Base-by-base conservation (phyloP, 2,113 vertebrate genomes). In the Catharus fuscescens region DNA sequence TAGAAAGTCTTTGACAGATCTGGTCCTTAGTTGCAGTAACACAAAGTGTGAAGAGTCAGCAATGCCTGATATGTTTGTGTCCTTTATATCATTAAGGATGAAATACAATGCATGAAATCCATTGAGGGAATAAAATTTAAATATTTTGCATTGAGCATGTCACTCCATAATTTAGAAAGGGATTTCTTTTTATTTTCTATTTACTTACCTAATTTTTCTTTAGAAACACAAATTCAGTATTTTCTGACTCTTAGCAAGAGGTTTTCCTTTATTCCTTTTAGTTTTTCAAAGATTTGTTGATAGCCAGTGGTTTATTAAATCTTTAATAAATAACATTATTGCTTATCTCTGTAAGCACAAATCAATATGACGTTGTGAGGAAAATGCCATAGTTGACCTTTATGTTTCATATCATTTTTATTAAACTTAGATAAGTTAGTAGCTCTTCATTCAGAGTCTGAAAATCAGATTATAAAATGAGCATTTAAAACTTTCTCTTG, bases 301-400 rank as follows among this genome's bases (percentile, higher is more conserved):
- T 66, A 92, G 31, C 19, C 38, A 62, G 40, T 34, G 18, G 53
- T 80, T 96, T 96, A 97, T 94, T 88, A 93, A 93, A 93, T 88
- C 80, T 94, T 94, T 94, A 85, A 94, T 94, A 97, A 96, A 95
- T 76, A 91, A 77, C 17, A 64, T 88, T 92, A 76, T 48, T 72
- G 3, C 26, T 95, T 92, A 89, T 80, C 62, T 92, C n/a, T 89
- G n/a, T 90, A 87, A 95, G 47, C 42, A 87, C 36, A 90, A 80
- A 97, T 97, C 93, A 94, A 94, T 96, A 93, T 38, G 94, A 64
- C 36, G 13, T 18, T 71, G 34, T 36, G 62, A 81, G 80, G 54
- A 90, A 83, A 97, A 89, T 1, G 3, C 91, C 77, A 93, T 85
- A 34, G 25, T 13, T 0, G 5, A 97, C 80, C 88, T 97, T 96